Percentiles rank a stretch among this genome's conserved stretches.
Evolutionary conservation across 2,113 vertebrate species (phyloP).

Genomic region (Otolemur garnettii): DNA sequence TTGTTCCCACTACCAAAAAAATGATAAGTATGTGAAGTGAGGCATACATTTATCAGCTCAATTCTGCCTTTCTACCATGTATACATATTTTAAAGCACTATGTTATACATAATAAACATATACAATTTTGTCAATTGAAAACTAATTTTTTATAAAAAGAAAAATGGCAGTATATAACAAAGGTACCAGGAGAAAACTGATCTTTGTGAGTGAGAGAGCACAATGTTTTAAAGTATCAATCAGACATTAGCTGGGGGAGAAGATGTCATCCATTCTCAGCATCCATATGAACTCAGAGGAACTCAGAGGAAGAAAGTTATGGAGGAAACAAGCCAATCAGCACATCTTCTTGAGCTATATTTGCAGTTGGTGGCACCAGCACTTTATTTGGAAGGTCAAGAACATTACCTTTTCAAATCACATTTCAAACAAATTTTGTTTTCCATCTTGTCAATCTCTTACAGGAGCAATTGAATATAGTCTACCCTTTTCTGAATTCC

Average conservation of each 20-base stretch:
- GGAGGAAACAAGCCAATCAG: not conserved
- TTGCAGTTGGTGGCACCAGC: not conserved
- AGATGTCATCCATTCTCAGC: not conserved
- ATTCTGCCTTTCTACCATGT: no score
- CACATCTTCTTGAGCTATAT: not conserved
- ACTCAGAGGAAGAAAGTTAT: not conserved
- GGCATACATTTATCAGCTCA: no score
- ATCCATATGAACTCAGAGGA: not conserved
- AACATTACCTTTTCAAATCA: not conserved
- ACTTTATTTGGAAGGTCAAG: not conserved
- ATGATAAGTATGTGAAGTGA: no score
- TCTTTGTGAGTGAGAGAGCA: not conserved
- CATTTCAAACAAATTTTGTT: not conserved
- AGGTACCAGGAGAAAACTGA: not conserved
- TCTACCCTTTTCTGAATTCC: not conserved
- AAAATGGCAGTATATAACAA: not conserved
- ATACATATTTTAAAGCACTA: not conserved
- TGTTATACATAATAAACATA: no score
- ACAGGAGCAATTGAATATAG: not conserved
- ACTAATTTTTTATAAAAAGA: not conserved
- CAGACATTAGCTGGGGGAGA: not conserved
- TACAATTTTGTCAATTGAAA: no score
- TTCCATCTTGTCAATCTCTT: constrained; percentile 16
- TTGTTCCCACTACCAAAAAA: no score
- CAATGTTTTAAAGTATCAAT: not conserved